Evolutionary conservation across 2,888 invertebrate genomes (phyloP), one percentile per base, ranked within the genome.

Genomic region (Andrena fulva): DNA sequence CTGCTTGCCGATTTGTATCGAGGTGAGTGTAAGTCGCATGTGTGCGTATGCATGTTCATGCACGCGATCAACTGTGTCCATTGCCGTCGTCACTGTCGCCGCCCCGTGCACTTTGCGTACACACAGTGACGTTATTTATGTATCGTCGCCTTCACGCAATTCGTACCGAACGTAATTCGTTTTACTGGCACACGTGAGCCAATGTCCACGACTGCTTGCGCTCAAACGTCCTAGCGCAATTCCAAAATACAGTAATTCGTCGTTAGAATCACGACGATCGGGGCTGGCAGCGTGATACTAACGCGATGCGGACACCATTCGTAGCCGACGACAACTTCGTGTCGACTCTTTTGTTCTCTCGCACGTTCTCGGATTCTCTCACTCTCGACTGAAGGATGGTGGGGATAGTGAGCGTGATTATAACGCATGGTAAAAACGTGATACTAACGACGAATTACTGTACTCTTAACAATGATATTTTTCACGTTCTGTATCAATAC

Each of bases 1-100:
- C 84, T 84, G 84, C 78, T 86, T 82, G 75, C 77, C 84, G 84
- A 87, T 82, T 88, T 70, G 69, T 54, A 78, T 81, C 82, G 83
- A 89, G 90, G 90, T 90, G 80, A 76, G 89, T 86, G 56, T 75
- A 29, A 74, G 35, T 10, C 7, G 35, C 31, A 2, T 66, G 59
- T 62, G 24, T 29, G 6, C 24, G 16, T 33, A 10, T 75, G 50
- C 56, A 63, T 62, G 29, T 70, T 74, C 73, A 64, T 64, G 71
- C 54, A 54, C 52, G 64, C 69, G 80, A 67, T 77, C 71, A 60
- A 71, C 71, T 63, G 67, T 56, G 69, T 54, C 56, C 72, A 76
- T 48, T 76, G 66, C 69, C 56, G 66, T 63, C 50, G 66, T 59
- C 62, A 33, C 54, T 20, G 70, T 68, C 62, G 77, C 20, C 62